Evolutionary conservation across 2,888 invertebrate species (phyloP), one percentile per base, ranked within the genome.

Genomic region (Scrobipalpa atriplicella): DNA sequence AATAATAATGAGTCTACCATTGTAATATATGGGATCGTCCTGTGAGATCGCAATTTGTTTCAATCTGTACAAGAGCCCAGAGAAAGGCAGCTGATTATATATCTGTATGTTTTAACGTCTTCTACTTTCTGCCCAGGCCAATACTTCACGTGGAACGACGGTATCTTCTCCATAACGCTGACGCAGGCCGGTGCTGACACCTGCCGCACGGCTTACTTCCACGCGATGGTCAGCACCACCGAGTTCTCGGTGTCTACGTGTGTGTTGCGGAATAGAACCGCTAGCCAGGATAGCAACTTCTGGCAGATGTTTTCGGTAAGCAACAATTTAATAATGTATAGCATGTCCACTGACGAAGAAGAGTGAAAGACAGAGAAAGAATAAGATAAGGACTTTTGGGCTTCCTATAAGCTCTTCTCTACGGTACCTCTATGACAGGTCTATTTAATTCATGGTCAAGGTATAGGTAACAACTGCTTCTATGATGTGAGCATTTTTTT

Each of bases 61-160:
- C n/a, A n/a, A n/a, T n/a, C n/a, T n/a, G n/a, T n/a, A n/a, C n/a
- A n/a, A n/a, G n/a, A n/a, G n/a, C n/a, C n/a, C n/a, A n/a, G n/a
- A n/a, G n/a, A n/a, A n/a, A n/a, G n/a, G n/a, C n/a, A n/a, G n/a
- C n/a, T n/a, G n/a, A n/a, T n/a, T n/a, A 47, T 47, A 3, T 13
- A 2, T 16, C 16, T 11, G 11, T 2, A 13, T 16, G n/a, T 13
- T n/a, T n/a, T 2, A n/a, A 47, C 3, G 13, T 19, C 19, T 18
- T 2, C 19, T 19, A 19, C 10, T 10, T 6, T 29, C 10, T 56
- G 43, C 43, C 10, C 74, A 92, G 96, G 95, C 0, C 93, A 95
- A 72, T 85, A 90, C 0, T 97, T 96, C 87, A 95, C 95, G 77
- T 97, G 96, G 97, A 95, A 94, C 70, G 97, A 97, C 77, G 97